Conservation (phyloP, 2,888 invertebrate genomes). For the Saturnia japonica region DNA sequence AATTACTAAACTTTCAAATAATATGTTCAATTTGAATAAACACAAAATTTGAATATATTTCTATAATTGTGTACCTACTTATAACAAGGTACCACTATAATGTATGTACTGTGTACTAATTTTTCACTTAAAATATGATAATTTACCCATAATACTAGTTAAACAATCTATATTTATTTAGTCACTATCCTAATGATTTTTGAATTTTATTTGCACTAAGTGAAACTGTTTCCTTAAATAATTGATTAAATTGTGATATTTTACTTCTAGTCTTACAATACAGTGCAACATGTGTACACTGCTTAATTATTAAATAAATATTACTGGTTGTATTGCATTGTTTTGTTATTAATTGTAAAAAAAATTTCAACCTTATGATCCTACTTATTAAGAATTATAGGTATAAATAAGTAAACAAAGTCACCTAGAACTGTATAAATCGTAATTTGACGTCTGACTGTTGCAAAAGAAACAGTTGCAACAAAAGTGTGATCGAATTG, state of each 20-base stretch:
- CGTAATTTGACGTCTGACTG: too few species aligned
- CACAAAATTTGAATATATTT: not conserved
- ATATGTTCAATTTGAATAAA: not conserved
- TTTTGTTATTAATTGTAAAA: not conserved
- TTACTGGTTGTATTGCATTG: constrained; percentile 1
- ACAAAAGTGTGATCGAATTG: too few species aligned
- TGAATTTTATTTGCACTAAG: not conserved
- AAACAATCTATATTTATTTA: not conserved
- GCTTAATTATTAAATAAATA: constrained; percentile 23
- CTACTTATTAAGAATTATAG: too few species aligned
- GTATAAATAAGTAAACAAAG: too few species aligned
- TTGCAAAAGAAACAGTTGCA: too few species aligned
- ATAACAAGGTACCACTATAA: not conserved
- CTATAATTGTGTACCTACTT: not conserved
- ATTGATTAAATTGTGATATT: constrained; percentile 64
- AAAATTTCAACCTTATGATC: not conserved
- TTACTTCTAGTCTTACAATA: constrained; percentile 47
- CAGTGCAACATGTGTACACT: constrained; percentile 27
- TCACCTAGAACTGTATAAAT: too few species aligned
- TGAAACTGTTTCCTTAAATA: not conserved
- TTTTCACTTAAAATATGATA: not conserved
- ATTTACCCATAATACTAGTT: not conserved
- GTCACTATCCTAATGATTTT: not conserved
- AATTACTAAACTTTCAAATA: not conserved
- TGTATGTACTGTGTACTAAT: not conserved